phyloP scores from a whole-genome alignment of 1,140 invertebrate genomes.

The Coboldia fuscipes region DNA sequence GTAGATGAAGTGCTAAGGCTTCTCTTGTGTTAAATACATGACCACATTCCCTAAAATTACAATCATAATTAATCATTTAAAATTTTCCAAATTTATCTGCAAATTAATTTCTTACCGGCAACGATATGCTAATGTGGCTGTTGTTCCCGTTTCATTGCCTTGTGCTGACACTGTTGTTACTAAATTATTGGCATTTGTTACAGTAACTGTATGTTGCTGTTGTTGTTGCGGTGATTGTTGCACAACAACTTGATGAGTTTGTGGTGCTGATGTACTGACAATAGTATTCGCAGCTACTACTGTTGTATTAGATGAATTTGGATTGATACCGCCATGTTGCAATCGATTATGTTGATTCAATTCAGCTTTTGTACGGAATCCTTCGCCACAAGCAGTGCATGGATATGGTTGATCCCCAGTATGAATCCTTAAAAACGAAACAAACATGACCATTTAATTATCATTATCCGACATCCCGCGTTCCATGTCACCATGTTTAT shows the following conservation, averaged over 20 bases:
- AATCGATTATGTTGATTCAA: slow-evolving; percentile 44
- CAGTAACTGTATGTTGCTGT: slow-evolving; percentile 16
- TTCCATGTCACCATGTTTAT: no score
- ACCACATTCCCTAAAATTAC: slow-evolving; percentile 36
- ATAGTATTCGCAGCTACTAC: slow-evolving; percentile 10
- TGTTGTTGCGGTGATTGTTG: slow-evolving; percentile 22
- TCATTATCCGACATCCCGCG: no score
- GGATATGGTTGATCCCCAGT: slow-evolving; percentile 37
- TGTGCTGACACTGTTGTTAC: slow-evolving; percentile 15
- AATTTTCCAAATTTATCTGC: neutral
- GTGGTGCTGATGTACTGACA: slow-evolving; percentile 17
- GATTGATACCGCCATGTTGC: slow-evolving; percentile 23
- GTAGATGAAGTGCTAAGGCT: slow-evolving; percentile 53
- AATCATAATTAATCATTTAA: neutral
- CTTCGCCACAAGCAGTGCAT: slow-evolving; percentile 52
- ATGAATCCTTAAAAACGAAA: slow-evolving; percentile 19
- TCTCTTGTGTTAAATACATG: slow-evolving; percentile 43
- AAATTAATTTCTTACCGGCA: slow-evolving; percentile 17
- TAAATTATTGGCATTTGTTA: slow-evolving; percentile 18
- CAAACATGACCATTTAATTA: neutral
- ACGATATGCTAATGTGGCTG: slow-evolving; percentile 17
- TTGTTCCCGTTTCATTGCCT: slow-evolving; percentile 9
- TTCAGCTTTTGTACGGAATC: slow-evolving; percentile 45
- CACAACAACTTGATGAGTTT: slow-evolving; percentile 5
- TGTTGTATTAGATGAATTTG: slow-evolving; percentile 21